Evolutionary conservation across 2,113 vertebrate genomes (phyloP).

Genomic region (Carettochelys insculpta): DNA sequence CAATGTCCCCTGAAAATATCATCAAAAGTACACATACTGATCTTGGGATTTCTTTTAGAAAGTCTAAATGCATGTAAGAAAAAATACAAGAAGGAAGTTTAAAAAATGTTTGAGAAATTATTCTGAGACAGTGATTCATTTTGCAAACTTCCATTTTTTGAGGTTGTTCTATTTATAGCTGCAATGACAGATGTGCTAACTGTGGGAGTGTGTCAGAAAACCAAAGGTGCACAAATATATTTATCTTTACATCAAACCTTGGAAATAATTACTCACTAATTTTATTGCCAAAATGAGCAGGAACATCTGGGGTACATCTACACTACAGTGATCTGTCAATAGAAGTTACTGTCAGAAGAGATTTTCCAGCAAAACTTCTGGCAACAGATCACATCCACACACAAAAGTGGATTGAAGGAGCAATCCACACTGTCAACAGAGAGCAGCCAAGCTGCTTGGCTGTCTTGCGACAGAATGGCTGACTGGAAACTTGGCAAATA

Average conservation of each 20-base stretch:
- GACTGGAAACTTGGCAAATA: too few species aligned
- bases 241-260: neutral
- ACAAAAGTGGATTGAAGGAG: too few species aligned
- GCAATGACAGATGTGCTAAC: neutral
- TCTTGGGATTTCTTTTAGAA: neutral
- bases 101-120: neutral
- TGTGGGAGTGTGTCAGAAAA: neutral
- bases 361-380: too few species aligned
- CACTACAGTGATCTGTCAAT: too few species aligned
- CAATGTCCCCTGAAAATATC: neutral
- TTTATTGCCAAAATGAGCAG: neutral
- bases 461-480: too few species aligned
- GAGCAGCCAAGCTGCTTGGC: too few species aligned
- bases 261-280: neutral
- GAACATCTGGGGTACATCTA: too few species aligned
- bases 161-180: neutral
- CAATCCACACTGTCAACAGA: too few species aligned
- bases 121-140: neutral
- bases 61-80: neutral
- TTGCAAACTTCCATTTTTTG: neutral
- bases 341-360: too few species aligned
- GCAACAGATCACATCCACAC: too few species aligned
- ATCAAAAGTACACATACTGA: neutral
- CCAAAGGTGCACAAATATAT: neutral
- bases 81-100: neutral